Evolutionary conservation across 2,113 vertebrate species (phyloP).

Genomic region (Scatophagus argus): DNA sequence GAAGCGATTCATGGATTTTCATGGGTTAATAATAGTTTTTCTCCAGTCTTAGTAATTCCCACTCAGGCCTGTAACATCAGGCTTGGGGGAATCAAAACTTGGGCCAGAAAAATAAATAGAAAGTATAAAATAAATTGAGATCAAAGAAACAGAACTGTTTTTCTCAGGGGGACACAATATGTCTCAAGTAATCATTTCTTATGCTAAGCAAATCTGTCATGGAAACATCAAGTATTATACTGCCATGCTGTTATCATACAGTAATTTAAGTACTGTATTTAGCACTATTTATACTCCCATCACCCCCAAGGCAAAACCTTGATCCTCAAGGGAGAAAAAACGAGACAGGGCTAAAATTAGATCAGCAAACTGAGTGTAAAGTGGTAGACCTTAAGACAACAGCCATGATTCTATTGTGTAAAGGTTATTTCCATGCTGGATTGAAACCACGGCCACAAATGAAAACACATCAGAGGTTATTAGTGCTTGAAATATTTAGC

Average conservation of each 20-base stretch:
- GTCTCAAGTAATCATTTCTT: constrained; percentile 73
- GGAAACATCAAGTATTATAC: constrained; percentile 33
- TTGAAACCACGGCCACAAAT: constrained; percentile 10
- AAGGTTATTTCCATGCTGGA: constrained; percentile 43
- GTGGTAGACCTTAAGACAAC: constrained; percentile 42
- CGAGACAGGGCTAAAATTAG: constrained; percentile 68
- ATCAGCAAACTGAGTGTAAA: constrained; percentile 57
- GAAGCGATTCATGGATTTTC: constrained; percentile 46
- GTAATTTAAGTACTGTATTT: constrained; percentile 55
- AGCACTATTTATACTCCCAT: constrained; percentile 35
- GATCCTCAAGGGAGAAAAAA: constrained; percentile 41
- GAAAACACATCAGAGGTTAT: constrained; percentile 3
- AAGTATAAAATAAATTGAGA: constrained; percentile 57
- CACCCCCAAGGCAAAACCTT: constrained; percentile 55
- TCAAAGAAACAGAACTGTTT: constrained; percentile 59
- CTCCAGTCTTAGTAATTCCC: constrained; percentile 54
- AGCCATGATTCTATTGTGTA: constrained; percentile 25
- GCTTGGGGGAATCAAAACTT: constrained; percentile 50
- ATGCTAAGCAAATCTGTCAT: constrained; percentile 65
- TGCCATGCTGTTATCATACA: constrained; percentile 29
- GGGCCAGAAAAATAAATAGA: constrained; percentile 54
- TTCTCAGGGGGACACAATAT: constrained; percentile 61
- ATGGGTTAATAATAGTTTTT: constrained; percentile 65
- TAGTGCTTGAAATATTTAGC: constrained; percentile 13
- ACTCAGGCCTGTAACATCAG: constrained; percentile 33